Conservation (phyloP, 2,113 vertebrate species). For the Chaetops frenatus region DNA sequence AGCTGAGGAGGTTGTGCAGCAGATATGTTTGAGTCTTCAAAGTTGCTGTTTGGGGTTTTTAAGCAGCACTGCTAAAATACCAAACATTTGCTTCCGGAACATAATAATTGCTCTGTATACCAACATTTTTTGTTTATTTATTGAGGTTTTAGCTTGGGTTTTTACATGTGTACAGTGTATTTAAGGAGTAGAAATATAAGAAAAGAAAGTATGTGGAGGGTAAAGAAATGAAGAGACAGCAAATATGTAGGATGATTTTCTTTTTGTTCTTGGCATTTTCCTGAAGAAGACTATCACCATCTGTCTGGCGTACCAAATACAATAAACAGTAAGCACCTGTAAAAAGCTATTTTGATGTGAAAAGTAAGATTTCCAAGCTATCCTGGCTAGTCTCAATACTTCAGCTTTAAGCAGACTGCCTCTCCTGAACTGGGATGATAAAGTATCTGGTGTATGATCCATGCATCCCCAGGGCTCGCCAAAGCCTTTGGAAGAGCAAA, state of each 20-base stretch:
- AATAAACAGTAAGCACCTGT: neutral
- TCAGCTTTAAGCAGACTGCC: neutral
- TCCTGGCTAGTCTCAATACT: neutral
- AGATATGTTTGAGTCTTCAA: neutral
- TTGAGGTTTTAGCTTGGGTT: conserved; percentile 57
- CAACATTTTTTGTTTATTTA: conserved; percentile 37
- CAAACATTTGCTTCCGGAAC: conserved; percentile 19
- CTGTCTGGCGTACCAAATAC: neutral
- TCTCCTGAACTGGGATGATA: neutral
- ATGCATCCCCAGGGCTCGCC: neutral
- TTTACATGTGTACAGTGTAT: conserved; percentile 66
- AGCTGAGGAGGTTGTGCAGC: neutral
- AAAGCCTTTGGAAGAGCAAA: neutral
- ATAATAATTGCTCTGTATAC: conserved; percentile 48
- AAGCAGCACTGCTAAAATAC: neutral
- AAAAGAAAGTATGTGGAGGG: conserved; percentile 15
- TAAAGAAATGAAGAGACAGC: conserved; percentile 5
- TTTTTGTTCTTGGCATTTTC: neutral
- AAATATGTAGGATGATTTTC: neutral
- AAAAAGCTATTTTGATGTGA: neutral
- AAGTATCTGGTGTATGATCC: neutral
- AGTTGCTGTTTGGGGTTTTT: neutral
- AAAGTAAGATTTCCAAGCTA: neutral
- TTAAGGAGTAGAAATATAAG: conserved; percentile 19
- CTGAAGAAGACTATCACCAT: neutral